Conservation (phyloP, 2,113 vertebrate genomes). For the Acanthisitta chloris region DNA sequence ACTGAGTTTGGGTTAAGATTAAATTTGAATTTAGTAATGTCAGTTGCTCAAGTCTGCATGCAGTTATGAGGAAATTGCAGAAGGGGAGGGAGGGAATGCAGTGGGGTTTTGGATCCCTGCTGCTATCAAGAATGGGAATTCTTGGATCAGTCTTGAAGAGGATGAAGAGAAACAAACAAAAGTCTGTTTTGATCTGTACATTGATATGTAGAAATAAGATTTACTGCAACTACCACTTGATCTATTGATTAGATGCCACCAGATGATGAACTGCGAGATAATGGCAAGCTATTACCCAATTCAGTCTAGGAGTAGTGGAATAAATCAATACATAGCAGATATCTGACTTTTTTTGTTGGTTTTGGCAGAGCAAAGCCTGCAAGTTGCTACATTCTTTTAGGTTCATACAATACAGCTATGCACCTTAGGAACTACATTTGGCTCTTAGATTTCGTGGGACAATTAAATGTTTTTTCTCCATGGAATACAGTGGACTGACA, state of each 20-base stretch:
- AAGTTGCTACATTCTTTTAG: not conserved
- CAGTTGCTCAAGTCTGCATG: not conserved
- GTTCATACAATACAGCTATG: not conserved
- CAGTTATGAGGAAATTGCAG: not conserved
- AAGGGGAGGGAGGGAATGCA: not conserved
- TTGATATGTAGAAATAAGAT: constrained; percentile 49
- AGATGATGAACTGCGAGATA: constrained; percentile 47
- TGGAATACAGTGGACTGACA: not conserved
- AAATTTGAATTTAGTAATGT: not conserved
- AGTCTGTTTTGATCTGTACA: not conserved
- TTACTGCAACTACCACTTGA: constrained; percentile 46
- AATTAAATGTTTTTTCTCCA: not conserved
- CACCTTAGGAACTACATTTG: not conserved
- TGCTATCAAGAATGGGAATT: not conserved
- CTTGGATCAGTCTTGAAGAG: not conserved
- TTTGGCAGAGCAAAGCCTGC: not conserved
- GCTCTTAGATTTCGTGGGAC: not conserved
- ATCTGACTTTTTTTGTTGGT: not conserved
- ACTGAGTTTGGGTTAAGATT: not conserved
- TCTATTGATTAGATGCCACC: constrained; percentile 60
- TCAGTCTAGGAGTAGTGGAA: not conserved
- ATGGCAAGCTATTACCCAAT: constrained; percentile 42
- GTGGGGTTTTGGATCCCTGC: not conserved
- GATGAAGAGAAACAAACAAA: constrained; percentile 17
- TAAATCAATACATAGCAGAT: constrained; percentile 49